A percentile compares a stretch with the other conserved stretches of the same genome.
Conservation (phyloP, 1,140 invertebrate genomes). For the Neodiprion fabricii region DNA sequence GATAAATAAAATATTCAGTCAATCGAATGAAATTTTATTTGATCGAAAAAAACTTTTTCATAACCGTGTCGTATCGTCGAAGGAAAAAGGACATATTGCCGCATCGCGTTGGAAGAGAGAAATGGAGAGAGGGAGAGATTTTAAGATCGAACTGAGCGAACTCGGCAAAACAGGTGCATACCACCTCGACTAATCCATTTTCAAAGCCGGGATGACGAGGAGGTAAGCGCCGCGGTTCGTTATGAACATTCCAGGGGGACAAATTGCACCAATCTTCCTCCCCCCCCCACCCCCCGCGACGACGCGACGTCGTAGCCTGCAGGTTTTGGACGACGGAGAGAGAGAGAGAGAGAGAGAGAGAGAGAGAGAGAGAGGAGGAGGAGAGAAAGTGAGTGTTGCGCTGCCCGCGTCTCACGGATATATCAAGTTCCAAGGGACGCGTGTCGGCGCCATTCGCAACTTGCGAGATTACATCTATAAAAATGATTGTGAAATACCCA, state of each 20-base stretch:
- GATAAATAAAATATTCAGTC: no score
- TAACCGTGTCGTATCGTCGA: no score
- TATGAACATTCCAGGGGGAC: conserved; percentile 1
- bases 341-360: neutral
- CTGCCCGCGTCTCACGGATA: neutral
- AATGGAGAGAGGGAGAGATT: no score
- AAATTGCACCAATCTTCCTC: conserved; percentile 5
- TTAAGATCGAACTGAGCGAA: no score
- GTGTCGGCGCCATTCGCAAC: neutral
- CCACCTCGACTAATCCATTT: neutral
- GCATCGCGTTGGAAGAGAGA: no score
- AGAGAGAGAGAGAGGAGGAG: neutral
- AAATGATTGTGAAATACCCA: conserved; percentile 1
- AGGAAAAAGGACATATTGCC: no score
- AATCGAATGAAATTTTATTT: no score
- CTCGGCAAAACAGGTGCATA: neutral
- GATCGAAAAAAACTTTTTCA: no score
- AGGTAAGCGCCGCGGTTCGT: neutral
- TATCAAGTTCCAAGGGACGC: neutral
- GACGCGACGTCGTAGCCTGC: neutral
- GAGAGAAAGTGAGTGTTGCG: neutral
- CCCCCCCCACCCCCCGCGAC: neutral
- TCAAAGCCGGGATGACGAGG: neutral
- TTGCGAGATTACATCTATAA: conserved; percentile 1
- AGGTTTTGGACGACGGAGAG: neutral